A percentile compares a stretch with the other conserved stretches of the same genome.
phyloP scores from a whole-genome alignment of 2,797 vertebrate species.

The Lepilemur septentrionalis region DNA sequence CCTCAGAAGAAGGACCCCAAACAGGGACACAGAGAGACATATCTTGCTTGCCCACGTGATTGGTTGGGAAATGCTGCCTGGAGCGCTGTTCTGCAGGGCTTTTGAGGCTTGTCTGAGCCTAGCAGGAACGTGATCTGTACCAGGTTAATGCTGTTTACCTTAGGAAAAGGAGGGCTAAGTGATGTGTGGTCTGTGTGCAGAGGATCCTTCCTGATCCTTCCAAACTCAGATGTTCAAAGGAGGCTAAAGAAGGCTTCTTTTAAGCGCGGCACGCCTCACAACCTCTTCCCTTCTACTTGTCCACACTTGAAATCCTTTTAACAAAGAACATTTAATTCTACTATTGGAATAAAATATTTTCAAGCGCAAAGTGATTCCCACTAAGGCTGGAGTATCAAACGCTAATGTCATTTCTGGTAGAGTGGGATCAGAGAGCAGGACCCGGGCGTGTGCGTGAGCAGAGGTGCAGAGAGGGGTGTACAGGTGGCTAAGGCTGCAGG shows the following conservation, averaged over 20 bases:
- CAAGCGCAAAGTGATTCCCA: background rate
- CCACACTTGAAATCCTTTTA: background rate
- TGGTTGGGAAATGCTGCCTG: background rate
- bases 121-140: background rate
- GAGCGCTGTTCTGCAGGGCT: background rate
- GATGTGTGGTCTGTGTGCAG: background rate
- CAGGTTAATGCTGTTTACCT: background rate
- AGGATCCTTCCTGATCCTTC: background rate
- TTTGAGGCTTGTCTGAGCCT: background rate
- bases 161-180: background rate
- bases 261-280: background rate
- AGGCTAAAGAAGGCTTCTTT: background rate
- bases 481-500: background rate
- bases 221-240: background rate
- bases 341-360: background rate
- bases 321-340: background rate
- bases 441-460: background rate
- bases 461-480: background rate
- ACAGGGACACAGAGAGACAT: accelerated
- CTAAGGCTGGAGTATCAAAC: background rate
- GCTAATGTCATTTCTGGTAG: background rate
- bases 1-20: background rate
- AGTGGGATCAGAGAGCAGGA: background rate
- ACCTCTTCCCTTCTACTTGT: background rate
- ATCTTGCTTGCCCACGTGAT: background rate